Evolutionary conservation across 2,888 invertebrate genomes (phyloP), one percentile per base, ranked within the genome.

Genomic region (Erebia epiphron): DNA sequence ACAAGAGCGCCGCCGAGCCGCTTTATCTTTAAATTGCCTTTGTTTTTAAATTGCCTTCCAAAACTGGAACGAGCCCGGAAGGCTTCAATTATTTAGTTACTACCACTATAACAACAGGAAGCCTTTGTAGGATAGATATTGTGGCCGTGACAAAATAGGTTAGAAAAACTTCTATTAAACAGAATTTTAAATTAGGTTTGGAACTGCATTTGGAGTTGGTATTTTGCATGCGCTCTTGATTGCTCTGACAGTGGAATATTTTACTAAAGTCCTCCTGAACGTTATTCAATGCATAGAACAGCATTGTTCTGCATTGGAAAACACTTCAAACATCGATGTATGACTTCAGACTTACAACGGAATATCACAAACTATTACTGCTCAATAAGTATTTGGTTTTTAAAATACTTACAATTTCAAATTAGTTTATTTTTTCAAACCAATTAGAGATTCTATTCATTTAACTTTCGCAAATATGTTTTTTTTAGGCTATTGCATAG

Each of bases 41-140:
- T 79, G 79, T 81, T 85, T 84, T 84, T 79, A 80, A 84, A 85
- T 79, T 77, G 75, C 79, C 79, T 78, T 76, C 76, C 78, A 79
- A 82, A 86, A 84, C 75, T 83, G 77, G 81, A 80, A 77, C 82
- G 78, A 72, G 73, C 79, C 79, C 79, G 78, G 80, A 78, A 81
- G 80, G 80, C 80, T 79, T 82, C 79, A 86, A 83, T 85, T 85
- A 86, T 85, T 82, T 77, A 79, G 78, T 76, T 65, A 60, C 67
- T 69, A 75, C 70, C 60, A 41, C 67, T 67, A 49, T 57, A 57
- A 60, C 52, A 41, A 70, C 73, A 73, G 71, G 65, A 67, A 67
- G 49, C 70, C 52, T 60, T 63, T 70, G 69, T 69, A 68, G 70
- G 56, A 67, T 11, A 62, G 61, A 65, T 60, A 35, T 64, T 68